phyloP scores from a whole-genome alignment of 2,888 invertebrate species.

The Didymodactylos carnosus region DNA sequence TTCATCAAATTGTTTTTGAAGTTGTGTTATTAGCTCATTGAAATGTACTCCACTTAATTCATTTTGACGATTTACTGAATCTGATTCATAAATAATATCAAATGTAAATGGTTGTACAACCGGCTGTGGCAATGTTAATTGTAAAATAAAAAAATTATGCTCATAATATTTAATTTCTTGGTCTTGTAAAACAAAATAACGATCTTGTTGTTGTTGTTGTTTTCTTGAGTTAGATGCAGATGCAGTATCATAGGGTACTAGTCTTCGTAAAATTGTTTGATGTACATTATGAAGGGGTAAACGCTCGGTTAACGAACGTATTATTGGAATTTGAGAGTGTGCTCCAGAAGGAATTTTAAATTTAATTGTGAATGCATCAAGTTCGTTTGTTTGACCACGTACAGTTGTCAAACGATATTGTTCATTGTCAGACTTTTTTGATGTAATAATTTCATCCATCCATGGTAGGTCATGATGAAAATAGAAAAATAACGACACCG shows the following conservation, averaged over 20 bases:
- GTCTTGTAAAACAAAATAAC: not conserved
- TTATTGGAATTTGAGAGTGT: not conserved
- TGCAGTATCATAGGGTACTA: not conserved
- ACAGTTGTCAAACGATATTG: conserved; percentile 39
- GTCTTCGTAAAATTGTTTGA: not conserved
- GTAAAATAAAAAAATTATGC: conserved; percentile 33
- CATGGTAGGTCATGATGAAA: conserved; percentile 41
- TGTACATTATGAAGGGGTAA: conserved; percentile 1
- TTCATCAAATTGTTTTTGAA: conserved; percentile 34
- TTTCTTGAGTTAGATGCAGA: conserved; percentile 14
- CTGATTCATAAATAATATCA: conserved; percentile 61
- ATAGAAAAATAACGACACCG: conserved; percentile 57
- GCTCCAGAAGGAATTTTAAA: conserved; percentile 21
- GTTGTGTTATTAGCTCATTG: conserved; percentile 4
- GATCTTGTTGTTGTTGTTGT: no score
- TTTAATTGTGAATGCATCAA: conserved; percentile 54
- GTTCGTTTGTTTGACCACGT: conserved; percentile 53
- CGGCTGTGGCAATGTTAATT: conserved; percentile 43
- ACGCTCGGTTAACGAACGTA: conserved; percentile 23
- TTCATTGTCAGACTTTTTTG: conserved; percentile 17
- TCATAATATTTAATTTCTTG: conserved; percentile 18
- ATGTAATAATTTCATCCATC: conserved; percentile 39
- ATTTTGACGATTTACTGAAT: conserved; percentile 40
- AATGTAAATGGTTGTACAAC: conserved; percentile 51
- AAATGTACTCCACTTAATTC: conserved; percentile 11